phyloP scores from a whole-genome alignment of 1,140 invertebrate genomes.

The Saxidomus purpurata region DNA sequence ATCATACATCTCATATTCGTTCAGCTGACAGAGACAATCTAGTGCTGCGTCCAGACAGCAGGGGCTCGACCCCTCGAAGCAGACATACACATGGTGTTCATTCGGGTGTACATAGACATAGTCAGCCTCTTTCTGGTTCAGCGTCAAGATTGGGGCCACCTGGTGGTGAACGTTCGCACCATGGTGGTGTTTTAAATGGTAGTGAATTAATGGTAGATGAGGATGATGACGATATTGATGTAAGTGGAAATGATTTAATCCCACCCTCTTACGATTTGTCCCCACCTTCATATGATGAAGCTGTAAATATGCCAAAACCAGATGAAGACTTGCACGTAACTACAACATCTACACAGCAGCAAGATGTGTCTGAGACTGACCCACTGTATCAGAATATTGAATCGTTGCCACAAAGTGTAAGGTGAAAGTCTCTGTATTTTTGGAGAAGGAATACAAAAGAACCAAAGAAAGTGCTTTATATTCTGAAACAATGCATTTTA shows the following conservation, averaged over 20 bases:
- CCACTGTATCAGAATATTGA: conserved; percentile 62
- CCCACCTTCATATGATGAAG: conserved; percentile 63
- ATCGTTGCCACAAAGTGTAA: not conserved
- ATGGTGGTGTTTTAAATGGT: not conserved
- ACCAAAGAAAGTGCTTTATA: conserved; percentile 10
- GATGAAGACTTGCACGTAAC: not conserved
- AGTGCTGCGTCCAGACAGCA: not conserved
- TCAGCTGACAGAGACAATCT: conserved; percentile 12
- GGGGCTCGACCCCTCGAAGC: not conserved
- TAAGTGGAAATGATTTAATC: conserved; percentile 64
- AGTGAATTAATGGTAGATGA: conserved; percentile 29
- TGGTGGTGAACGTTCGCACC: not conserved
- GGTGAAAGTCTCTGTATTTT: not conserved
- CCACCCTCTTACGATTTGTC: conserved; percentile 65
- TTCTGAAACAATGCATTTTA: not conserved
- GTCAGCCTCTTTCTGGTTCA: not conserved
- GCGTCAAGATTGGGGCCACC: not conserved
- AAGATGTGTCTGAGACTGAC: conserved; percentile 35
- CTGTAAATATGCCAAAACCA: conserved; percentile 62
- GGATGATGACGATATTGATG: conserved; percentile 56
- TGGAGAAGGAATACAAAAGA: not conserved
- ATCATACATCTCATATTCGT: not conserved
- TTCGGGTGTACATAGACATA: not conserved
- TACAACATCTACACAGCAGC: not conserved
- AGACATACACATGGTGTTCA: not conserved